phyloP scores from a whole-genome alignment of 1,140 invertebrate genomes.

The Eriosoma lanigerum region DNA sequence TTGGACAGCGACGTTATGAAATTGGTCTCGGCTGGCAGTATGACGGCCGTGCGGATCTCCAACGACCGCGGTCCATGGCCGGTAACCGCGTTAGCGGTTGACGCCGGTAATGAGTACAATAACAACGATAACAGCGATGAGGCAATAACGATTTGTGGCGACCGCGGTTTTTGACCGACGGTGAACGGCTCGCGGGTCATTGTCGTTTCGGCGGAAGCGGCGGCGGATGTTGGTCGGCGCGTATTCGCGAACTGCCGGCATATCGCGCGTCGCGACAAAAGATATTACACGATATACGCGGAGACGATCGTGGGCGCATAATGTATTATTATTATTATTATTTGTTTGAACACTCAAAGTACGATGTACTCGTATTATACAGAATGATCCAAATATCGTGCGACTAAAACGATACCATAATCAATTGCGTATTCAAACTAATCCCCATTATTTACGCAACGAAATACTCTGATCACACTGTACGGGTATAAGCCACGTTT shows the following conservation, averaged over 20 bases:
- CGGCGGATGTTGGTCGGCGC: not conserved
- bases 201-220: not conserved
- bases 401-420: too few species aligned
- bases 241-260: not conserved
- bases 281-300: not conserved
- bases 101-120: not conserved
- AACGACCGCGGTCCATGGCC: not conserved
- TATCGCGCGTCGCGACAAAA: not conserved
- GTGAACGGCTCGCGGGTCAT: not conserved
- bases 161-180: not conserved
- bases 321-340: constrained; percentile 1
- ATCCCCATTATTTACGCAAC: too few species aligned
- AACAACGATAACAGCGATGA: not conserved
- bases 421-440: too few species aligned
- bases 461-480: too few species aligned
- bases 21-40: constrained; percentile 62
- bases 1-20: constrained; percentile 60
- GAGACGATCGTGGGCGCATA: not conserved
- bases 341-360: constrained; percentile 45
- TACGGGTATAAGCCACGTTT: too few species aligned
- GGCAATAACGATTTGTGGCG: not conserved
- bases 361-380: too few species aligned
- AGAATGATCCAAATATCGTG: too few species aligned
- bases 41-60: constrained; percentile 62
- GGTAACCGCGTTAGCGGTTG: not conserved